These are phyloP conservation scores for Caloenas nicobarica DNA, from an alignment of 2,113 vertebrate species.

Conservation along the genomic window DNA sequence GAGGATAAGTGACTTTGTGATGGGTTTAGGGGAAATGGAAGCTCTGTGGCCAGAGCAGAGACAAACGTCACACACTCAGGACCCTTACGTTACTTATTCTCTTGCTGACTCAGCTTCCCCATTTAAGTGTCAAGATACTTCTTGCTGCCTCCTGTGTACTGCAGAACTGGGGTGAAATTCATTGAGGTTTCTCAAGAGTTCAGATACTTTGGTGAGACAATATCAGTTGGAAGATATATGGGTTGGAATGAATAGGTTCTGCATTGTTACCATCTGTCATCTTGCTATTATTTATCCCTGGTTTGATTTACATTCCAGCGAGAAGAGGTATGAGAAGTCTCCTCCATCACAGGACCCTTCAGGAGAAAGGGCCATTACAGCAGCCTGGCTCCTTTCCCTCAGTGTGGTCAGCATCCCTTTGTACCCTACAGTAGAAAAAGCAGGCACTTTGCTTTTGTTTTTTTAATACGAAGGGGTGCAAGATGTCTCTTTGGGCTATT, in stretches of 20 bases:
- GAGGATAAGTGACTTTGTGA: neutral
- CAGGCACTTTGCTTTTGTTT: neutral
- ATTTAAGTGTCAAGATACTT: accelerated
- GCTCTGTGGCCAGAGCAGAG: neutral
- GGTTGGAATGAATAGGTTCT: neutral
- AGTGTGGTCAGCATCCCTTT: neutral
- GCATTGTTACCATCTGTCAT: neutral
- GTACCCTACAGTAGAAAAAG: neutral
- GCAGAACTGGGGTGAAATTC: neutral
- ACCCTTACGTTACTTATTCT: neutral
- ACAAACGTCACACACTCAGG: neutral
- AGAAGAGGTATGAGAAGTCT: neutral
- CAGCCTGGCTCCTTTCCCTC: neutral
- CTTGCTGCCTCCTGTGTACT: neutral
- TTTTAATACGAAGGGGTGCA: too few relatives aligned
- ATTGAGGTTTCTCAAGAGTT: neutral
- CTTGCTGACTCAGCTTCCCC: neutral
- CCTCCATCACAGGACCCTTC: neutral
- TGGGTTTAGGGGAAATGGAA: neutral
- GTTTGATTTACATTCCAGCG: neutral
- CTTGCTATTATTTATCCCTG: neutral
- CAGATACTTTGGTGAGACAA: neutral
- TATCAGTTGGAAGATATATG: neutral
- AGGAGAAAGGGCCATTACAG: neutral
- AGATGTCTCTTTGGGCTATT: neutral